These are phyloP conservation scores for Aphaenogaster floridana DNA, from an alignment of 1,140 invertebrate genomes.

Conservation along the genomic window DNA sequence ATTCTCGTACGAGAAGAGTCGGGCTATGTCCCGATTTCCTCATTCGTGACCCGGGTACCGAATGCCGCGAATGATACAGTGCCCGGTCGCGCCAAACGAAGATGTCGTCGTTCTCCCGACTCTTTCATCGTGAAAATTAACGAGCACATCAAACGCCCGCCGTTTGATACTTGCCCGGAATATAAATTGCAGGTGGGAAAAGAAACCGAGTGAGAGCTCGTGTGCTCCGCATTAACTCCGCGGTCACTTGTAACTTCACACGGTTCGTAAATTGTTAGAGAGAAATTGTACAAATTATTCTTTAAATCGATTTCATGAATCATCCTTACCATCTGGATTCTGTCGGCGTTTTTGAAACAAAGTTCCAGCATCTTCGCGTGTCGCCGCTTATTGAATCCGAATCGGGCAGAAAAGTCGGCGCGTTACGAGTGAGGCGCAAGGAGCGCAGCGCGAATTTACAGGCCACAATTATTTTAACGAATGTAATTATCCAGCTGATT, in stretches of 20 bases:
- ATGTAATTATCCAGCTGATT: constrained; percentile 74
- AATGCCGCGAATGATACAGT: not conserved
- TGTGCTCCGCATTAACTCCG: not conserved
- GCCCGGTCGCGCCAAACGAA: not conserved
- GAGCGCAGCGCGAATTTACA: constrained; percentile 14
- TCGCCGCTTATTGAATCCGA: not conserved
- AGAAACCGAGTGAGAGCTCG: not conserved
- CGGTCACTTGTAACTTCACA: not conserved
- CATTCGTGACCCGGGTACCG: constrained; percentile 36
- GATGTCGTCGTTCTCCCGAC: not conserved
- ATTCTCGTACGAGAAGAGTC: constrained; percentile 18
- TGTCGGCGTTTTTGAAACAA: too few relatives aligned
- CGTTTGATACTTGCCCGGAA: constrained; percentile 37
- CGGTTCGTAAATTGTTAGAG: not conserved
- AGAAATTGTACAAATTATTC: constrained; percentile 11
- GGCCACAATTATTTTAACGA: constrained; percentile 77
- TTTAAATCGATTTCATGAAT: constrained; percentile 25
- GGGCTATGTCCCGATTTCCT: constrained; percentile 45
- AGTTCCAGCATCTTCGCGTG: not conserved
- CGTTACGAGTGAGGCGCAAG: not conserved
- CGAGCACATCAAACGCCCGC: constrained; percentile 14
- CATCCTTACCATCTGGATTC: not conserved
- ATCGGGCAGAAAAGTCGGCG: constrained; percentile 14
- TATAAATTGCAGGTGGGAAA: constrained; percentile 19
- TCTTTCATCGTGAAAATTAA: constrained; percentile 46